These are phyloP conservation scores for Mus spicilegus DNA, from an alignment of 2,113 vertebrate species.

Conservation along the genomic window DNA sequence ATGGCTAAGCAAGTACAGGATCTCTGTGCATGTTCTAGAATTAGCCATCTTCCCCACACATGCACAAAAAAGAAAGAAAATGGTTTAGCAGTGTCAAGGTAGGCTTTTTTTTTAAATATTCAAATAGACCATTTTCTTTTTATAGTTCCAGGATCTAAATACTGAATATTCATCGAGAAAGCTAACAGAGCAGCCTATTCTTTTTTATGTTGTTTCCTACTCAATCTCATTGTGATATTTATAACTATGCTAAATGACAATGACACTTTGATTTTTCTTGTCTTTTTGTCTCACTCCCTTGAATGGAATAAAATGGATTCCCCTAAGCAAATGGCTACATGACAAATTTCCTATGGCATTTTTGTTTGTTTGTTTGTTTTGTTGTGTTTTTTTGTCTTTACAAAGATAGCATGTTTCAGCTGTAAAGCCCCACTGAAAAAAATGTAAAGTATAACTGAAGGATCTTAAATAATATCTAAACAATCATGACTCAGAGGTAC, in stretches of 20 bases:
- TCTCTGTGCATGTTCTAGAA: constrained; percentile 58
- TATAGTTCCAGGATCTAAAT: constrained; percentile 23
- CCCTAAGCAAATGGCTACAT: background rate
- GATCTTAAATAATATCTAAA: background rate
- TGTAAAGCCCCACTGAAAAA: constrained; percentile 20
- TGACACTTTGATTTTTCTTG: background rate
- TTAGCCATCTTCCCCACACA: constrained; percentile 44
- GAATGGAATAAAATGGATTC: background rate
- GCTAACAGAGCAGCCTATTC: background rate
- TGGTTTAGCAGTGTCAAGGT: background rate
- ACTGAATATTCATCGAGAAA: constrained; percentile 26
- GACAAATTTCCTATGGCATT: constrained; percentile 22
- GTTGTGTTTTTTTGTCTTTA: background rate
- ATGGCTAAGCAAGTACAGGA: background rate
- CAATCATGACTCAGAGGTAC: background rate
- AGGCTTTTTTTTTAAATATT: background rate
- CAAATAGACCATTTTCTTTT: background rate
- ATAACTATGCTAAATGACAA: constrained; percentile 3
- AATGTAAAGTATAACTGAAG: background rate
- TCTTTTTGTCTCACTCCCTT: constrained; percentile 4
- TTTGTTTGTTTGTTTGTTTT: background rate
- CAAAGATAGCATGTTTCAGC: background rate
- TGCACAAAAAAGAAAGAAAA: background rate
- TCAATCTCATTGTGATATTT: constrained; percentile 11
- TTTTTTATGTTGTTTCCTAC: background rate